phyloP scores from a whole-genome alignment of 2,797 vertebrate species.

The Lutjanus campechanus region DNA sequence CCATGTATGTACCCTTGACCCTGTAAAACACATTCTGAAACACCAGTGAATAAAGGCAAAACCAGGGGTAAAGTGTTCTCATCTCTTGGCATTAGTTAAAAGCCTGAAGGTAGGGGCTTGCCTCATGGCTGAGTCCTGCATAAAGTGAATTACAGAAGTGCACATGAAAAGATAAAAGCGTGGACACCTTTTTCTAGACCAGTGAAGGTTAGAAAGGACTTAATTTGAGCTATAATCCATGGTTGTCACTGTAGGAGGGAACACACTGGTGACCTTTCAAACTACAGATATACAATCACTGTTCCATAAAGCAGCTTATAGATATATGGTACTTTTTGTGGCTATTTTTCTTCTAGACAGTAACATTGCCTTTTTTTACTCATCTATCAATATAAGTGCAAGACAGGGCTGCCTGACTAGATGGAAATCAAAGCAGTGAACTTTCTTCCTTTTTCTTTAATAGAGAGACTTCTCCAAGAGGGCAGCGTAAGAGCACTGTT shows the following conservation, averaged over 20 bases:
- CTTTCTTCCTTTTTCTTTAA: not conserved
- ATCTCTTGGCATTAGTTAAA: conserved; percentile 31
- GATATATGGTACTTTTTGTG: not conserved
- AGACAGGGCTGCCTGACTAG: not conserved
- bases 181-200: conserved; percentile 38
- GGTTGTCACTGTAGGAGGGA: not conserved
- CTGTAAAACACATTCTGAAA: not conserved
- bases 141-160: conserved; percentile 53
- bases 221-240: conserved; percentile 48
- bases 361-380: not conserved
- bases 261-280: conserved; percentile 42
- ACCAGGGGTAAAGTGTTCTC: conserved; percentile 11
- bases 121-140: conserved; percentile 21
- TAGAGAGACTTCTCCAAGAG: not conserved
- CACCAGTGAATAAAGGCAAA: not conserved
- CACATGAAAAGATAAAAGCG: conserved; percentile 26
- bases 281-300: conserved; percentile 29
- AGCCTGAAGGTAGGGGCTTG: conserved; percentile 8
- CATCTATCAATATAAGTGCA: not conserved
- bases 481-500: not conserved
- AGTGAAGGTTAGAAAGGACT: conserved; percentile 56
- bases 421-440: not conserved
- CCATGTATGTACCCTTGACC: not conserved
- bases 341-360: not conserved
- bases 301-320: conserved; percentile 35